Evolutionary conservation across 2,797 vertebrate genomes (phyloP).

Genomic region (Sarcoramphus papa): DNA sequence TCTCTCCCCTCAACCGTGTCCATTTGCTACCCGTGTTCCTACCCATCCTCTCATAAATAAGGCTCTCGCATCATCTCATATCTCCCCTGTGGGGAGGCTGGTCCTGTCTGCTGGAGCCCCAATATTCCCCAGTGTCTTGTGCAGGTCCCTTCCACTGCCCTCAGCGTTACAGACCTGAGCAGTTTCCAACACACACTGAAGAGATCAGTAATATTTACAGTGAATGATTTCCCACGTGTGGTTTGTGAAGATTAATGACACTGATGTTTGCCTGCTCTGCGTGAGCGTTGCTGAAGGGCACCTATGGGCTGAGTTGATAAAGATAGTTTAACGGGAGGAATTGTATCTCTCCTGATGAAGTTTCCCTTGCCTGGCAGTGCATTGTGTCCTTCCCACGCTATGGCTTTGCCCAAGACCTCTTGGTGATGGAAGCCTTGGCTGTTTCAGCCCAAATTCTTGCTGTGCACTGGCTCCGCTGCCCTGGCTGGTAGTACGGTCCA

Average conservation of each 20-base stretch:
- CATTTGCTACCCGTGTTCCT: neutral
- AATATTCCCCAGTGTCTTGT: neutral
- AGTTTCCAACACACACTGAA: neutral
- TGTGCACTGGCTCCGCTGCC: neutral
- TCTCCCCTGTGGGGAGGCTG: fast-evolving
- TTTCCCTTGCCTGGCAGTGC: neutral
- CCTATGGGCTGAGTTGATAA: neutral
- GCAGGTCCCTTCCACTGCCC: neutral
- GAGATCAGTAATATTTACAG: neutral
- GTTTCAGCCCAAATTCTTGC: neutral
- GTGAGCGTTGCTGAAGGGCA: neutral
- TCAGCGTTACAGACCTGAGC: fast-evolving
- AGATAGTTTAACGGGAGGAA: neutral
- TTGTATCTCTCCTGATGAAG: neutral
- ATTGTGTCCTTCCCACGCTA: fast-evolving
- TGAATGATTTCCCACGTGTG: neutral
- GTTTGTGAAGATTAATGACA: neutral
- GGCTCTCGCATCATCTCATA: fast-evolving
- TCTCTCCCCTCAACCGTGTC: neutral
- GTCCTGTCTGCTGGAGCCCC: neutral
- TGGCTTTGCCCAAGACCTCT: neutral
- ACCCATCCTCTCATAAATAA: neutral
- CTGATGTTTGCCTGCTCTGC: neutral
- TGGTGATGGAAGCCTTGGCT: neutral
- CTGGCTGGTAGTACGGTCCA: no score